phyloP scores from a whole-genome alignment of 1,140 invertebrate genomes.

The Drosophila sucinea region DNA sequence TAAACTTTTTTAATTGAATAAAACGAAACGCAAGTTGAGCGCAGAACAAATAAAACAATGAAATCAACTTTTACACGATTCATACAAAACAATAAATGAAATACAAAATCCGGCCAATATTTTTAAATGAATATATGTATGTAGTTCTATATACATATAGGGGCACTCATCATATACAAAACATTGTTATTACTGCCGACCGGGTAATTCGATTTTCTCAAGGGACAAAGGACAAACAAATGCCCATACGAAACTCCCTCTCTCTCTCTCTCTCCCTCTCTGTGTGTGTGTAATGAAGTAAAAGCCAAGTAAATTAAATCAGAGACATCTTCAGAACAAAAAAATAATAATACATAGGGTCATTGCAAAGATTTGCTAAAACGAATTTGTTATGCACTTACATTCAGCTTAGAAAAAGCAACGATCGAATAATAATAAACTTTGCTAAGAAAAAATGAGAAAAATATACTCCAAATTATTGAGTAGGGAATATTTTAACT shows the following conservation, averaged over 20 bases:
- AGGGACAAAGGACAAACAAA: slow-evolving; percentile 31
- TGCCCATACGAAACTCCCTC: neutral
- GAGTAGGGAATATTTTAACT: too few species aligned
- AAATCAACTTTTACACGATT: slow-evolving; percentile 29
- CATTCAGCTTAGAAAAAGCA: too few species aligned
- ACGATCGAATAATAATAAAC: too few species aligned
- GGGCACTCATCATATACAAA: neutral
- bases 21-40: slow-evolving; percentile 36
- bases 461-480: too few species aligned
- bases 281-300: slow-evolving; percentile 50
- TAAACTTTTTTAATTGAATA: slow-evolving; percentile 54
- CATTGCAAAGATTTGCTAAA: neutral
- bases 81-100: slow-evolving; percentile 46
- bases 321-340: slow-evolving; percentile 9
- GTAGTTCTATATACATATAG: neutral
- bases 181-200: slow-evolving; percentile 30
- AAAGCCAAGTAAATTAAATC: slow-evolving; percentile 46
- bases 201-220: slow-evolving; percentile 41
- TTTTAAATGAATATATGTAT: slow-evolving; percentile 16
- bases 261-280: neutral
- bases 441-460: too few species aligned
- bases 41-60: slow-evolving; percentile 40
- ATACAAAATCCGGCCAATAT: slow-evolving; percentile 50
- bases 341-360: neutral
- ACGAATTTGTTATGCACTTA: neutral